Evolutionary conservation across 2,888 invertebrate species (phyloP), one percentile per base, ranked within the genome.

Genomic region (Cosmopolites sordidus): DNA sequence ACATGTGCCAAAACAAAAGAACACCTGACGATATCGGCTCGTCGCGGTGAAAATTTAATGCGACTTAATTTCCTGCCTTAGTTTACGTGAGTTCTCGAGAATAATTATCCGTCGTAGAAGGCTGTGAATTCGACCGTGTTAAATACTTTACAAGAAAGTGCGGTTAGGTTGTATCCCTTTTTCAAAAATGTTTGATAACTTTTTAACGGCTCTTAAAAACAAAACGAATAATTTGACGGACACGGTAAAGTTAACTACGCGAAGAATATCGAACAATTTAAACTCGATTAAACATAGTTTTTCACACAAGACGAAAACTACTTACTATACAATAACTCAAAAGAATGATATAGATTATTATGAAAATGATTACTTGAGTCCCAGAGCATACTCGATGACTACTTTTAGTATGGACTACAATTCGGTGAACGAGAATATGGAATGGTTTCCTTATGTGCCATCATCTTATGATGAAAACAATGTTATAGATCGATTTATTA

Each of bases 401-500:
- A 72, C 69, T 40, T 70, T 67, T 54, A 70, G 69, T 58, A 76
- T 80, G 58, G 79, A 78, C 63, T 83, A 82, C 79, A 81, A 82
- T 54, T 68, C 72, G 49, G 69, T 80, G 39, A 73, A 75, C 57
- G 70, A 71, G 49, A 73, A 73, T 63, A 74, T 75, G 71, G 70
- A 73, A 61, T 75, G 75, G 75, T 66, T 67, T 54, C 73, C 75
- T 27, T 71, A 71, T 60, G 70, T 73, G 54, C 72, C 74, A 12
- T 64, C 73, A 52, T 71, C 74, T 1, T 74, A 75, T 58, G 76
- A 77, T 60, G 76, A 80, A 52, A 76, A 76, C 55, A 76, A 79
- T 69, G 76, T 81, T 61, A 74, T 79, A 51, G 80, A 81, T 67
- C 75, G 78, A 58, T 82, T 82, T 70, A 70, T 78, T 58, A 73